Conservation (phyloP, 2,797 vertebrate species). For the Cirrhinus molitorella region DNA sequence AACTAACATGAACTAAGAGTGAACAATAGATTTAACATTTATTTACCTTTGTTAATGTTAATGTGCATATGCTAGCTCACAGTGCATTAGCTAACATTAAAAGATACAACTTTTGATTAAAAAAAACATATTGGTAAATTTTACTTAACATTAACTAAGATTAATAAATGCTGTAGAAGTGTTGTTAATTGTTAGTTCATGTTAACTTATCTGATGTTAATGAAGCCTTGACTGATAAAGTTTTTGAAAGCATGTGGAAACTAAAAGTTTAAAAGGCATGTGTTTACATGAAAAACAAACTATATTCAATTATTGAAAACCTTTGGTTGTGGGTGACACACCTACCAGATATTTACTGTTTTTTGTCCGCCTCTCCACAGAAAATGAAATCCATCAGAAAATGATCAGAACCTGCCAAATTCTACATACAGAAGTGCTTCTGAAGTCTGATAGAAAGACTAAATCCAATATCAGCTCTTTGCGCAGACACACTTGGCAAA, state of each 20-base stretch:
- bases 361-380: not conserved
- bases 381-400: not conserved
- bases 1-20: not conserved
- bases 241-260: not conserved
- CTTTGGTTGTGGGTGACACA: not conserved
- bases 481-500: not conserved
- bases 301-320: not conserved
- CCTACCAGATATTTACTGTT: not conserved
- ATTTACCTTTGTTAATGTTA: not conserved
- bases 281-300: not conserved
- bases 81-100: not conserved
- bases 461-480: not conserved
- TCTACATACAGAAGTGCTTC: not conserved
- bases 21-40: not conserved
- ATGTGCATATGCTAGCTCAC: not conserved
- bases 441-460: not conserved
- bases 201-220: not conserved
- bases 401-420: not conserved
- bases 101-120: not conserved
- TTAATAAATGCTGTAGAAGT: not conserved
- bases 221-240: not conserved
- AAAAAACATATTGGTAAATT: not conserved
- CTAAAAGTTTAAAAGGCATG: not conserved
- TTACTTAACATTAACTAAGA: not conserved
- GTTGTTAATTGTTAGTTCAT: not conserved